A percentile compares a stretch with the other conserved stretches of the same genome.
Evolutionary conservation across 2,113 vertebrate genomes (phyloP).

Genomic region (Uropsilus gracilis): DNA sequence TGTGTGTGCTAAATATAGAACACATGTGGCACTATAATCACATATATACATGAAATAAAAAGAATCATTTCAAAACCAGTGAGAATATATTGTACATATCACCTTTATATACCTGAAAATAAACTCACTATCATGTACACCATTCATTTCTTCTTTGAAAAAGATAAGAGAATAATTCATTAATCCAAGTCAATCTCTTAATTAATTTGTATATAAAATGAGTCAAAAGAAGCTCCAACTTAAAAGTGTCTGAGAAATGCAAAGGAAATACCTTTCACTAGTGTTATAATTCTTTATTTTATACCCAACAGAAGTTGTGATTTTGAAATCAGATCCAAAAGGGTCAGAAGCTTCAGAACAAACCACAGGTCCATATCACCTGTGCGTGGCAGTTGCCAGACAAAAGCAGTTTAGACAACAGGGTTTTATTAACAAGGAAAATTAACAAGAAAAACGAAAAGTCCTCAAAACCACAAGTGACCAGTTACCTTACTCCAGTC

Average conservation of each 20-base stretch:
- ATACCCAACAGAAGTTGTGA: background rate
- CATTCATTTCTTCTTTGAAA: background rate
- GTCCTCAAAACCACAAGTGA: no score
- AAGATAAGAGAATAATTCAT: background rate
- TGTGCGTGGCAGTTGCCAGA: no score
- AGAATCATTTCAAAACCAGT: background rate
- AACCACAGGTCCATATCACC: no score
- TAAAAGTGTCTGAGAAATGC: background rate
- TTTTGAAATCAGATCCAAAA: no score
- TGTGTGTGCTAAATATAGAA: conserved; percentile 10
- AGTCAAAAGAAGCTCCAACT: background rate
- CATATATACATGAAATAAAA: background rate
- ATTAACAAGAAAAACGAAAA: no score
- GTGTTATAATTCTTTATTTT: background rate
- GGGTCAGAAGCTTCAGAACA: no score
- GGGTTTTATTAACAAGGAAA: no score
- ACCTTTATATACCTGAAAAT: conserved; percentile 2
- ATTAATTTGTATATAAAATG: background rate
- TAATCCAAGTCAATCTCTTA: background rate
- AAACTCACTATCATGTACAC: background rate
- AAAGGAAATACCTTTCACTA: background rate
- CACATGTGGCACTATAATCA: background rate
- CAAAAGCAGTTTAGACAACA: no score
- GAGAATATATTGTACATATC: background rate
- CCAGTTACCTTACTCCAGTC: no score